Conservation (phyloP, 2,888 invertebrate species). For the Anticlea derivata region DNA sequence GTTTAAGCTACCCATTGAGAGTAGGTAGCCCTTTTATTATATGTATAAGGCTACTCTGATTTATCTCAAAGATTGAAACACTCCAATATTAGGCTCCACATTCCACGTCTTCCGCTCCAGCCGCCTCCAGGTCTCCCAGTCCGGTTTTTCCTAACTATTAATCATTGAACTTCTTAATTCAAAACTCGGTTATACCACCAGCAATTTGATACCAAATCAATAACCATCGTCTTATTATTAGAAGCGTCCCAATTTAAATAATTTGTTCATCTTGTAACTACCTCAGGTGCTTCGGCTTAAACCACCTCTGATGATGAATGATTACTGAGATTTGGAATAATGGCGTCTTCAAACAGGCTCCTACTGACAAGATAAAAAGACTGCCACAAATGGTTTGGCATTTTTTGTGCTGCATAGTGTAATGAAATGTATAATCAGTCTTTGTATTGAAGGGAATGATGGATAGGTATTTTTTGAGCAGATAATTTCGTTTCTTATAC, state of each 20-base stretch:
- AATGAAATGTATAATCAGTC: conserved; percentile 67
- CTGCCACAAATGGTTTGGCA: conserved; percentile 32
- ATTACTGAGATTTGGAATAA: conserved; percentile 79
- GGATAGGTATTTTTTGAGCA: conserved; percentile 35
- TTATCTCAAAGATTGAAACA: no score
- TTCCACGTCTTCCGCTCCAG: conserved; percentile 7
- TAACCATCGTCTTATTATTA: conserved; percentile 47
- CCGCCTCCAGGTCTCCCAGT: conserved; percentile 2
- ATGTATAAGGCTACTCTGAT: no score
- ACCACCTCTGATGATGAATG: conserved; percentile 77
- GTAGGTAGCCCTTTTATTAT: no score
- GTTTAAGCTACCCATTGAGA: background rate
- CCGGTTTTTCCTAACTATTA: conserved; percentile 22
- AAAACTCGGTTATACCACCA: conserved; percentile 31
- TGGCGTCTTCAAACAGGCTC: conserved; percentile 63
- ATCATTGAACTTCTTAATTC: conserved; percentile 35
- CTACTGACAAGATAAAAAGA: conserved; percentile 62
- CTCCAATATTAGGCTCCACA: background rate
- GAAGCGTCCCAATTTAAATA: conserved; percentile 49
- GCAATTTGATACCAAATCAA: conserved; percentile 39
- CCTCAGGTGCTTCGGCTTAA: conserved; percentile 64
- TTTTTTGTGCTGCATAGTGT: conserved; percentile 42
- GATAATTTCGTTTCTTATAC: background rate
- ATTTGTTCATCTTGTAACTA: conserved; percentile 55
- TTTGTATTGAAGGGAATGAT: conserved; percentile 46